These are phyloP conservation scores for Micromesistius poutassou DNA, from an alignment of 2,797 vertebrate species.

Conservation along the genomic window DNA sequence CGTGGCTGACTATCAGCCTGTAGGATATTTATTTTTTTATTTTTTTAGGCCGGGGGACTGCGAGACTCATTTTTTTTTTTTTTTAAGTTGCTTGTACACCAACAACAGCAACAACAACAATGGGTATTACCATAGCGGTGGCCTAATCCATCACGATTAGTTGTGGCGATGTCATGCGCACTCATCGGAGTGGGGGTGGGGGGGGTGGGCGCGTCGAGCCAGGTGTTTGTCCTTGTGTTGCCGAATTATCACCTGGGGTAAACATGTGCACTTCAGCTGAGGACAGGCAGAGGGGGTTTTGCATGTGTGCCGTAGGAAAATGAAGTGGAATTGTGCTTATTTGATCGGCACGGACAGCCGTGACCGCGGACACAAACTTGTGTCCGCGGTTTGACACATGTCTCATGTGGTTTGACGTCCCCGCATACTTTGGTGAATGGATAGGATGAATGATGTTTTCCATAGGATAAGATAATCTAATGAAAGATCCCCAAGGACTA, in stretches of 20 bases:
- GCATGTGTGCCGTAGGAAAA: conserved; percentile 66
- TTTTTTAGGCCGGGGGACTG: conserved; percentile 48
- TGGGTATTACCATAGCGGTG: conserved; percentile 56
- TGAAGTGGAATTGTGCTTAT: conserved; percentile 53
- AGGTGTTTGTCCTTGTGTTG: conserved; percentile 62
- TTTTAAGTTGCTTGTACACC: conserved; percentile 39
- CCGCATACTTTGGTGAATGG: not conserved
- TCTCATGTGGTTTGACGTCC: not conserved
- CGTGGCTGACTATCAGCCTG: conserved; percentile 27
- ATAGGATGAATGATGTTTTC: not conserved
- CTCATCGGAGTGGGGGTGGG: conserved; percentile 37
- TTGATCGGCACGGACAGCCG: conserved; percentile 50
- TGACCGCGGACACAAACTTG: conserved; percentile 1
- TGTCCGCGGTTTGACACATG: too few species aligned
- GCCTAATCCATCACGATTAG: conserved; percentile 70
- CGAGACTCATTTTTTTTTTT: conserved; percentile 37
- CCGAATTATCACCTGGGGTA: conserved; percentile 64
- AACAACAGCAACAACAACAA: conserved; percentile 44
- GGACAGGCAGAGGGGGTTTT: conserved; percentile 63
- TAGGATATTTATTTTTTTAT: conserved; percentile 4
- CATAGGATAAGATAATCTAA: too few species aligned
- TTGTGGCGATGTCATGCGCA: conserved; percentile 53
- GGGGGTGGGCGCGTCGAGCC: conserved; percentile 31
- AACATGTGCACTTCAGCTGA: conserved; percentile 62
- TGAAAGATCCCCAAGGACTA: not conserved